Conservation (phyloP, 2,888 invertebrate genomes). For the Caenorhabditis sp. region DNA sequence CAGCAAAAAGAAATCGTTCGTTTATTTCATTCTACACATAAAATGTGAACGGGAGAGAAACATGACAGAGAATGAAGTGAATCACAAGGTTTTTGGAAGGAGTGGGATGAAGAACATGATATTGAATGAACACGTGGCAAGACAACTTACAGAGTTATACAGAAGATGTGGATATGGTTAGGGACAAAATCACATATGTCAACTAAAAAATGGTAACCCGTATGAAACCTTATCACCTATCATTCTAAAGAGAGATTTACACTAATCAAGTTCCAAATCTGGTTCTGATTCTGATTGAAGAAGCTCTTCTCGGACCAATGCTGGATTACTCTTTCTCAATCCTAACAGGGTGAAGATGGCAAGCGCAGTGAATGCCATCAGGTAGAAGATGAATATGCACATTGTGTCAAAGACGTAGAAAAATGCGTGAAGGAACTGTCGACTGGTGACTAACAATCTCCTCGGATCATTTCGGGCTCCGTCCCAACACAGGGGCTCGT, state of each 20-base stretch:
- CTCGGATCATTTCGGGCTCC: conserved; percentile 24
- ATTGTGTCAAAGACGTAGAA: conserved; percentile 30
- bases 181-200: conserved; percentile 14
- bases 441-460: conserved; percentile 17
- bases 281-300: neutral
- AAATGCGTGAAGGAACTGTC: neutral
- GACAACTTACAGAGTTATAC: conserved; percentile 39
- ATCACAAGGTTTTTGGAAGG: conserved; percentile 42
- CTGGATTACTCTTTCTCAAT: neutral
- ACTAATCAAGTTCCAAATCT: neutral
- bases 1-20: neutral
- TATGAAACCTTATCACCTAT: neutral
- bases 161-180: conserved; percentile 11
- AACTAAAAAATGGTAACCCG: conserved; percentile 16
- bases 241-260: neutral
- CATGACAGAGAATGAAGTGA: neutral
- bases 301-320: neutral
- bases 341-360: neutral
- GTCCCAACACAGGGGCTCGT: conserved; percentile 60
- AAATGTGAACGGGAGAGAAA: neutral
- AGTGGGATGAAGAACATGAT: conserved; percentile 45
- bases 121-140: conserved; percentile 46
- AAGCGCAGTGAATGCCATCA: conserved; percentile 18
- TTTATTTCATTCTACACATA: conserved; percentile 19
- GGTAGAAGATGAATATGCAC: conserved; percentile 31